These are phyloP conservation scores for Chloroceryle amazona DNA, from an alignment of 2,797 vertebrate genomes.

Conservation along the genomic window DNA sequence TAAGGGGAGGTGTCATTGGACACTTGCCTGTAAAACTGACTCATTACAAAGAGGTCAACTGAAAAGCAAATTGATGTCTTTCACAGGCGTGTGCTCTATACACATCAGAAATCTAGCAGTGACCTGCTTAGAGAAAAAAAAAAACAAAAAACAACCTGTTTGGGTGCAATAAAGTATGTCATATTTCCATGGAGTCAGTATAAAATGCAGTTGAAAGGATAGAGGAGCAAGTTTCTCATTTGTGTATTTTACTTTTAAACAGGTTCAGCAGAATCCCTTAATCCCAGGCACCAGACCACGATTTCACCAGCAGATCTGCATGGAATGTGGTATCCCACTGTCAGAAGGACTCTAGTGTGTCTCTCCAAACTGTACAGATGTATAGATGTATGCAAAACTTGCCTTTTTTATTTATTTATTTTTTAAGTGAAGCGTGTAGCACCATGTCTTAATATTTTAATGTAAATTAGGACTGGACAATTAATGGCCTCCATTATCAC, in stretches of 20 bases:
- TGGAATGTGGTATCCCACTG: conserved; percentile 99
- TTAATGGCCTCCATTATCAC: background rate
- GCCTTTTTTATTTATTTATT: background rate
- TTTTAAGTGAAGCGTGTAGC: background rate
- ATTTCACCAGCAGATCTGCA: conserved; percentile 97
- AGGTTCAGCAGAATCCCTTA: conserved; percentile 84
- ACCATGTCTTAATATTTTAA: background rate
- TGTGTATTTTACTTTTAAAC: conserved; percentile 41
- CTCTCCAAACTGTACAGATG: conserved; percentile 99
- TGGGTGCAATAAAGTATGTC: background rate
- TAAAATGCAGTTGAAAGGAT: background rate
- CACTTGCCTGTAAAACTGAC: background rate
- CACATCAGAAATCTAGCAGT: background rate
- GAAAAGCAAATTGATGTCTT: background rate
- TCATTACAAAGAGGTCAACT: background rate
- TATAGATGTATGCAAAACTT: conserved; percentile 90
- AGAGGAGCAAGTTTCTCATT: background rate
- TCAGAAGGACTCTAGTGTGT: conserved; percentile 95
- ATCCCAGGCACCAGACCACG: conserved; percentile 83
- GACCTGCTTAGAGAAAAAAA: no score
- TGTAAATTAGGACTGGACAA: background rate
- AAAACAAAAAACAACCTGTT: background rate
- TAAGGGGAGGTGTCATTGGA: background rate
- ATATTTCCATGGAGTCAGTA: background rate
- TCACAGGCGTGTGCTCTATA: background rate